phyloP scores from a whole-genome alignment of 2,888 invertebrate genomes.

The Diachrysia chrysitis region DNA sequence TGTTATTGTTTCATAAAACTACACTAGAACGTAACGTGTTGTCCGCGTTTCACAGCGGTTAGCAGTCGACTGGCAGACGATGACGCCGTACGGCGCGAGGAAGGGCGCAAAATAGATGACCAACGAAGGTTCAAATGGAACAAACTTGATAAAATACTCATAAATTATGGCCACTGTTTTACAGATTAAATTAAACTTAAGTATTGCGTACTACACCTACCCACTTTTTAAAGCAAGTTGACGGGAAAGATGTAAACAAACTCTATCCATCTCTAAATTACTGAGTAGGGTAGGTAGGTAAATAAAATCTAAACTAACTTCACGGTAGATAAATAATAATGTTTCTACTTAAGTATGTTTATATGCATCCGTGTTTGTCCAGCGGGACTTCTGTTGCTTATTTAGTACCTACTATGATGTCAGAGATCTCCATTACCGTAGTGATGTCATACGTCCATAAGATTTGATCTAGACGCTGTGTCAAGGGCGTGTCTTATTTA shows the following conservation, averaged over 20 bases:
- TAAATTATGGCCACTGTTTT: not conserved
- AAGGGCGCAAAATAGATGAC: not conserved
- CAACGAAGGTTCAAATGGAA: not conserved
- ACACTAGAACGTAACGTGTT: slow-evolving; percentile 12
- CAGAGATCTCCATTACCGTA: slow-evolving; percentile 34
- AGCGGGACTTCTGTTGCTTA: slow-evolving; percentile 23
- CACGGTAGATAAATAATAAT: too few relatives aligned
- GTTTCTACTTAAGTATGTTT: not conserved
- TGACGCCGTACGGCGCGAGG: slow-evolving; percentile 14
- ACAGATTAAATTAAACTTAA: too few relatives aligned
- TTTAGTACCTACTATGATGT: slow-evolving; percentile 38
- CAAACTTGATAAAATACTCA: not conserved
- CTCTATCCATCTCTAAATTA: too few relatives aligned
- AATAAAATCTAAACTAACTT: too few relatives aligned
- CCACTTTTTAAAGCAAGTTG: too few relatives aligned
- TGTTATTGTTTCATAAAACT: slow-evolving; percentile 10
- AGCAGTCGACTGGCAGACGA: slow-evolving; percentile 30
- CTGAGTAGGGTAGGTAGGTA: too few relatives aligned
- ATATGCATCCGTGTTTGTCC: not conserved
- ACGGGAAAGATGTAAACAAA: too few relatives aligned
- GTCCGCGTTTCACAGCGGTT: slow-evolving; percentile 25
- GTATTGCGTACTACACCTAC: too few relatives aligned
- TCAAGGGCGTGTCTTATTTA: slow-evolving; percentile 52
- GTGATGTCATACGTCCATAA: slow-evolving; percentile 55
- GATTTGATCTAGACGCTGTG: slow-evolving; percentile 44